These are phyloP conservation scores for Tylochromis polylepis DNA, from an alignment of 2,113 vertebrate species.

Conservation along the genomic window DNA sequence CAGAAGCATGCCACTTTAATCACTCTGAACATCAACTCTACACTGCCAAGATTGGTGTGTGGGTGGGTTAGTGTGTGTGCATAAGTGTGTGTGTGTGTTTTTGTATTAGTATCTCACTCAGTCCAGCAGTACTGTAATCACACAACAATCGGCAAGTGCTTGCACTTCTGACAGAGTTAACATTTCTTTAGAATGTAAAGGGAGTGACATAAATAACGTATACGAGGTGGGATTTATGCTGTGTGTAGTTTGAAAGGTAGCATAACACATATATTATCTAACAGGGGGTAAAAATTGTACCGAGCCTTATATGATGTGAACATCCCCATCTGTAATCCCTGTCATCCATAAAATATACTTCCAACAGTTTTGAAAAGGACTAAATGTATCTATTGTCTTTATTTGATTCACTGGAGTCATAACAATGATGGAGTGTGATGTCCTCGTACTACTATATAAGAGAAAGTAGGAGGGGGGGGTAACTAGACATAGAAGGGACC, in stretches of 20 bases:
- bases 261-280: slow-evolving; percentile 5
- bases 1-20: slow-evolving; percentile 66
- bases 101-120: slow-evolving; percentile 58
- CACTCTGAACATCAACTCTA: slow-evolving; percentile 65
- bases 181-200: slow-evolving; percentile 46
- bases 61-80: slow-evolving; percentile 5
- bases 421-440: neutral
- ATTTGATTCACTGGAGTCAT: neutral
- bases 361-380: neutral
- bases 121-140: slow-evolving; percentile 60
- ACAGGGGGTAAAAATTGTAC: neutral
- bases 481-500: neutral
- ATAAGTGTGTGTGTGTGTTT: slow-evolving; percentile 12
- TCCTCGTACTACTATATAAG: neutral
- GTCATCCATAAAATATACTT: neutral
- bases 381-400: neutral
- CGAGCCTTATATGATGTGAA: neutral
- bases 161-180: slow-evolving; percentile 58
- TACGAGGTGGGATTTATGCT: neutral
- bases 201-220: slow-evolving; percentile 32
- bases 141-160: slow-evolving; percentile 45
- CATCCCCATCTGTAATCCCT: neutral
- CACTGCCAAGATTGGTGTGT: slow-evolving; percentile 55
- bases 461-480: neutral
- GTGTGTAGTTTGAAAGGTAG: neutral